Evolutionary conservation across 1,140 invertebrate genomes (phyloP), one percentile per base, ranked within the genome.

Genomic region (Chionoecetes opilio): DNA sequence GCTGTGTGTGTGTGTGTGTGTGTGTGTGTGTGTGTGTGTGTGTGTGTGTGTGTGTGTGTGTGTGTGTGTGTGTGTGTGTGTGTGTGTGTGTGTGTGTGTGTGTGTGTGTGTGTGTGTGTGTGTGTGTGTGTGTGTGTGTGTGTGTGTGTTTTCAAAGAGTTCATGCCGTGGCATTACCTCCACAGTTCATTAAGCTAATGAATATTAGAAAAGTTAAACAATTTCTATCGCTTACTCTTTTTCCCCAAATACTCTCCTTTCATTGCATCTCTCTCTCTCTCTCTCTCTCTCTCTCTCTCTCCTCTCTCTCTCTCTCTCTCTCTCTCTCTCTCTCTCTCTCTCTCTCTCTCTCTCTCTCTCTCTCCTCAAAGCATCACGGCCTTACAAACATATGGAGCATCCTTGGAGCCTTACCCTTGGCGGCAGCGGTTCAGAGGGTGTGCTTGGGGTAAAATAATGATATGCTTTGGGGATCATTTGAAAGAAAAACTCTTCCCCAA

Each of bases 11-110:
- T 75, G n/a, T 75, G n/a, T 75, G n/a, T 75, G n/a, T 75, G n/a
- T 75, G n/a, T 75, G n/a, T 75, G n/a, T 75, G n/a, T 75, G n/a
- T 75, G n/a, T 75, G n/a, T 75, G n/a, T 75, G n/a, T 75, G n/a
- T 75, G n/a, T 75, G n/a, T 75, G n/a, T 75, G n/a, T 75, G n/a
- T 75, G n/a, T 75, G n/a, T 75, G n/a, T 75, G n/a, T 75, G n/a
- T 75, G n/a, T 75, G n/a, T 75, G n/a, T 75, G 21, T 75, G 21
- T 75, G 41, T 75, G 21, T 75, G 21, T 75, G 21, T 75, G 21
- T 75, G 21, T 75, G 21, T 75, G 21, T 75, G 21, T 75, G 21
- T 75, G 21, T 75, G 21, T 75, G 21, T 75, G 21, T 75, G 21
- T 75, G 21, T 75, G 21, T 75, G 21, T 75, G 21, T 75, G 21